These are phyloP conservation scores for Steromphala cineraria DNA, from an alignment of 2,888 invertebrate genomes.

Conservation along the genomic window DNA sequence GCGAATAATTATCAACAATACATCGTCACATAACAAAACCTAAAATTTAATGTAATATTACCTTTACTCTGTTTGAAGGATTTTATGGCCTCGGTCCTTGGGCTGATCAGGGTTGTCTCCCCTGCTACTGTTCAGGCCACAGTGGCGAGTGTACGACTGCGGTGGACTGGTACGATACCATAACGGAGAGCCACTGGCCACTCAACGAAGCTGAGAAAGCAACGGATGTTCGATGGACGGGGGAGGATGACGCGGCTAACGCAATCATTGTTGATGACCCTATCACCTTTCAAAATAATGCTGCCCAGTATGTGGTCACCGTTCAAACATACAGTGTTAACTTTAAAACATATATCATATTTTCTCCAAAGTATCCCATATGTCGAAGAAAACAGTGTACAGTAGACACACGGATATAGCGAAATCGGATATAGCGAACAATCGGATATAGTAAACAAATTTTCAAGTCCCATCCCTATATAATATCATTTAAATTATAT, in stretches of 20 bases:
- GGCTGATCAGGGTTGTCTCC: conserved; percentile 50
- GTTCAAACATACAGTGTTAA: too few relatives aligned
- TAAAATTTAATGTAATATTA: background rate
- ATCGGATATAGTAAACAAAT: too few relatives aligned
- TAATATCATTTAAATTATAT: too few relatives aligned
- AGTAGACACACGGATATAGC: too few relatives aligned
- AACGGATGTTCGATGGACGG: conserved; percentile 31
- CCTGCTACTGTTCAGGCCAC: conserved; percentile 57
- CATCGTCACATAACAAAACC: background rate
- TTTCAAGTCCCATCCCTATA: too few relatives aligned
- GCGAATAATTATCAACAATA: background rate
- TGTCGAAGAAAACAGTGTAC: too few relatives aligned
- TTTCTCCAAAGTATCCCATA: too few relatives aligned
- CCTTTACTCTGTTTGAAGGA: conserved; percentile 30
- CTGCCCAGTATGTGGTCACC: too few relatives aligned
- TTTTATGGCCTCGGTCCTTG: conserved; percentile 56
- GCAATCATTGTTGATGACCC: conserved; percentile 31
- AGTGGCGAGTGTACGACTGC: conserved; percentile 50
- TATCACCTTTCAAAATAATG: too few relatives aligned
- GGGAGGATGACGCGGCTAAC: conserved; percentile 32
- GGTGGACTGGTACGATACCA: conserved; percentile 43
- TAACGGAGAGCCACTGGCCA: conserved; percentile 38
- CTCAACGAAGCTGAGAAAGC: conserved; percentile 27
- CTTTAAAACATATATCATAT: too few relatives aligned
- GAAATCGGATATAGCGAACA: too few relatives aligned